A percentile compares a stretch with the other conserved stretches of the same genome.
These are phyloP conservation scores for Lasioglossum lativentre DNA, from an alignment of 2,888 invertebrate species.

Conservation along the genomic window DNA sequence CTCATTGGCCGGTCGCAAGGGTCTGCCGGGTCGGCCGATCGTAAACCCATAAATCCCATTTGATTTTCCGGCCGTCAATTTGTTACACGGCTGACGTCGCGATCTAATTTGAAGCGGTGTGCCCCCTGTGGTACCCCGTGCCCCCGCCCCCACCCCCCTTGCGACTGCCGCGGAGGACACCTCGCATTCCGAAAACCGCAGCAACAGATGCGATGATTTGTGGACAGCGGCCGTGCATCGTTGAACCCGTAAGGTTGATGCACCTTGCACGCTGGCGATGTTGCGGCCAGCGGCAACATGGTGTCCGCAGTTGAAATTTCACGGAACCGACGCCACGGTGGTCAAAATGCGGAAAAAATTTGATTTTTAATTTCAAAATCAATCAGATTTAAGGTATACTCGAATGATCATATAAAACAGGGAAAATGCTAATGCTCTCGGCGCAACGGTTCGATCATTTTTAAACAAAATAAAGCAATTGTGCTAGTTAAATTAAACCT, in stretches of 20 bases:
- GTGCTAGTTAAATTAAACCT: no score
- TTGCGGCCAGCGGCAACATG: conserved; percentile 18
- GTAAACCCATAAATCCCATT: conserved; percentile 76
- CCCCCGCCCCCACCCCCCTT: neutral
- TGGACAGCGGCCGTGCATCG: conserved; percentile 69
- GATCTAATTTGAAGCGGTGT: conserved; percentile 73
- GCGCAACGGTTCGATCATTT: no score
- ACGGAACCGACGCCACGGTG: neutral
- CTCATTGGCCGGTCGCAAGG: conserved; percentile 27
- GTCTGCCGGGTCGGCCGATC: conserved; percentile 48
- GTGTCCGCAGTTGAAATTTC: conserved; percentile 7
- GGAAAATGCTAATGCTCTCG: no score
- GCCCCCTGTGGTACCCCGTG: conserved; percentile 32
- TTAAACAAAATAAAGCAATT: no score
- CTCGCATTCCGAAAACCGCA: conserved; percentile 75
- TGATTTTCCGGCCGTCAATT: conserved; percentile 79
- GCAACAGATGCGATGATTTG: conserved; percentile 81
- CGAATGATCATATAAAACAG: neutral
- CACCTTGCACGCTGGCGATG: conserved; percentile 41
- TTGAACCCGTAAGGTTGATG: conserved; percentile 66
- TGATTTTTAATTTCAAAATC: neutral
- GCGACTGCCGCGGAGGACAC: conserved; percentile 20
- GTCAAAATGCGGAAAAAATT: neutral
- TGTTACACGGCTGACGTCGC: conserved; percentile 75
- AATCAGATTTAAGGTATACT: neutral